phyloP scores from a whole-genome alignment of 2,797 vertebrate species.

The Bovichtus diacanthus region DNA sequence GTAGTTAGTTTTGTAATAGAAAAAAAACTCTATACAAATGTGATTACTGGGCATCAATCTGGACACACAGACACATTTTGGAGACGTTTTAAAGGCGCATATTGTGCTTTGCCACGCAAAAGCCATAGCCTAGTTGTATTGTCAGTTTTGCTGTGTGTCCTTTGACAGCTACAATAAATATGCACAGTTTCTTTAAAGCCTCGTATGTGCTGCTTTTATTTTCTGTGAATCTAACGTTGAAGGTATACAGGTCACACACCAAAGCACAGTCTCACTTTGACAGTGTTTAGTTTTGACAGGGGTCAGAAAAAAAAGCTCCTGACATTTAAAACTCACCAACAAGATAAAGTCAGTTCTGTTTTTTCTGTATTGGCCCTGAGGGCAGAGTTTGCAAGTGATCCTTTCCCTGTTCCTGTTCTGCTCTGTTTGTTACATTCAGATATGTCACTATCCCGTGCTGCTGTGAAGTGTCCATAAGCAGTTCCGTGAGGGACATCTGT shows the following conservation, averaged over 20 bases:
- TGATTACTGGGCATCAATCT: neutral
- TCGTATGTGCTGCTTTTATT: neutral
- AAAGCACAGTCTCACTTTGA: slow-evolving; percentile 47
- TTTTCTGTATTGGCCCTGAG: slow-evolving; percentile 48
- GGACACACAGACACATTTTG: neutral
- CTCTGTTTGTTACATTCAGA: slow-evolving; percentile 51
- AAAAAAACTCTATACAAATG: neutral
- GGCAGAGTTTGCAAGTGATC: slow-evolving; percentile 60
- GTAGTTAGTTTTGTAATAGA: neutral
- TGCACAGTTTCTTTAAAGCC: slow-evolving; percentile 9
- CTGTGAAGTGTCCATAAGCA: slow-evolving; percentile 29
- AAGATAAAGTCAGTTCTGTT: slow-evolving; percentile 57
- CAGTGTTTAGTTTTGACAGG: slow-evolving; percentile 52
- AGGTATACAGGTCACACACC: slow-evolving; percentile 42
- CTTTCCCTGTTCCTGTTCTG: slow-evolving; percentile 50
- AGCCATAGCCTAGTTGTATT: neutral
- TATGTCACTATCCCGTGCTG: slow-evolving; percentile 32
- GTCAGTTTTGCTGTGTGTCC: slow-evolving; percentile 11
- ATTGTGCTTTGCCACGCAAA: neutral
- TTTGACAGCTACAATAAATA: slow-evolving; percentile 26
- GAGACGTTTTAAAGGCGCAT: neutral
- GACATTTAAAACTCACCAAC: slow-evolving; percentile 66
- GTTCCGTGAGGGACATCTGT: slow-evolving; percentile 38
- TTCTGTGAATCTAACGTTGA: slow-evolving; percentile 12
- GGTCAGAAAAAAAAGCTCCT: slow-evolving; percentile 54